Evolutionary conservation across 2,797 vertebrate species (phyloP), one percentile per base, ranked within the genome.

Genomic region (Trichosurus vulpecula): DNA sequence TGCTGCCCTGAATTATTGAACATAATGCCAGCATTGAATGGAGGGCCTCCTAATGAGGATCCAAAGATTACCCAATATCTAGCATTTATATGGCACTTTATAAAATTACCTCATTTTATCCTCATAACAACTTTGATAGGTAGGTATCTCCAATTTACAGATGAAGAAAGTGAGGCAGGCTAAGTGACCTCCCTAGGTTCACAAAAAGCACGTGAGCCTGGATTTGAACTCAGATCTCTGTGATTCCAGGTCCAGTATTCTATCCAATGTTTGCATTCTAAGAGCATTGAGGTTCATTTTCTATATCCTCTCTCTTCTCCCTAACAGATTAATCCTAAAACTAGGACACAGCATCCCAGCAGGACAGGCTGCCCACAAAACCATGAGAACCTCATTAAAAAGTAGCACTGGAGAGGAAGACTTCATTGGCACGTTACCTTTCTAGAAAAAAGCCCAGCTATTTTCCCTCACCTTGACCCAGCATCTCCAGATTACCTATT

Each of bases 101-200:
- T 25, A 47, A 91, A 9, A 66, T 90, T 57, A 61, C 96, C 90
- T 91, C 47, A 66, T 90, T 87, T 81, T 90, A 30, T 91, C 66
- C 31, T 94, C 30, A 51, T 35, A 14, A 25, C 87, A 94, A 92
- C 66, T 12, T 35, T 29, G 61, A 19, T 66, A 94, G 19, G 81
- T 95, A 11, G 41, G 25, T 27, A 87, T 87, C 29, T 94, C 54
- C 22, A 66, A 13, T 93, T 95, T 94, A 94, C 91, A 92, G 27
- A 81, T 95, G 51, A 96, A 55, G 51, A 96, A 94, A 96, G 27
- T 74, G 90, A 95, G 57, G 90, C 55, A 92, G 95, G 10, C 55
- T 91, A 54, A 58, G 13, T 55, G 16, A 93, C 94, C n/a, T 54
- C 52, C 54, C 87, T 61, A 94, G 55, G n/a, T 2, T 97, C 57